phyloP scores from a whole-genome alignment of 2,888 invertebrate species.

The Hypomecis punctinalis region DNA sequence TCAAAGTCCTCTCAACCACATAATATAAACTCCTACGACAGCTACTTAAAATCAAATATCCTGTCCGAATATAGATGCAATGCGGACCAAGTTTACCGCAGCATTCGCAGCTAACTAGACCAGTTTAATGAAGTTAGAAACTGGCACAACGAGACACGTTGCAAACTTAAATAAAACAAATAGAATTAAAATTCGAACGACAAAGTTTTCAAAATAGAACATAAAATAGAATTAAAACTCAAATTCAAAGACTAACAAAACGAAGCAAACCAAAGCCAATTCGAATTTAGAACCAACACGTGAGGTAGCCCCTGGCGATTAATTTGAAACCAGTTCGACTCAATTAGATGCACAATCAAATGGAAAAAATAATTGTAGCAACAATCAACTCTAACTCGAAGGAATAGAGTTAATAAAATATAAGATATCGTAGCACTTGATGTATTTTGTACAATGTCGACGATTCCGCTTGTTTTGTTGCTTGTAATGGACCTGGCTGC shows the following conservation, averaged over 20 bases:
- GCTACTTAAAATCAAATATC: too few relatives aligned
- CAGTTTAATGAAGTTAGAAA: too few relatives aligned
- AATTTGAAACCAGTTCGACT: conserved; percentile 31
- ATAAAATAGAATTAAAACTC: neutral
- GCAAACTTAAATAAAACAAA: too few relatives aligned
- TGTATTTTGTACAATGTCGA: conserved; percentile 5
- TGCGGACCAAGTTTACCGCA: too few relatives aligned
- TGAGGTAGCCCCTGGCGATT: conserved; percentile 17
- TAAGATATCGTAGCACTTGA: neutral
- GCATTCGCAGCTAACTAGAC: too few relatives aligned
- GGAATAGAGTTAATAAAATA: conserved; percentile 1
- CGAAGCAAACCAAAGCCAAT: conserved; percentile 1
- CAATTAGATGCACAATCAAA: conserved; percentile 2
- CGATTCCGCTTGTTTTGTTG: conserved; percentile 12
- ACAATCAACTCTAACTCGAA: conserved; percentile 9
- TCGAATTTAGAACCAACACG: conserved; percentile 5
- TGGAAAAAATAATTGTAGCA: neutral
- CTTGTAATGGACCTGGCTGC: conserved; percentile 5
- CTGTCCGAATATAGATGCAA: too few relatives aligned
- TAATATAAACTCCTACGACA: too few relatives aligned
- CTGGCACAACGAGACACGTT: too few relatives aligned
- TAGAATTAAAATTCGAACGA: too few relatives aligned
- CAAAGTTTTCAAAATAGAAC: neutral
- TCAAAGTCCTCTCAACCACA: too few relatives aligned
- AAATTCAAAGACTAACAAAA: neutral